Evolutionary conservation across 2,113 vertebrate species (phyloP).

Genomic region (Turnix velox): DNA sequence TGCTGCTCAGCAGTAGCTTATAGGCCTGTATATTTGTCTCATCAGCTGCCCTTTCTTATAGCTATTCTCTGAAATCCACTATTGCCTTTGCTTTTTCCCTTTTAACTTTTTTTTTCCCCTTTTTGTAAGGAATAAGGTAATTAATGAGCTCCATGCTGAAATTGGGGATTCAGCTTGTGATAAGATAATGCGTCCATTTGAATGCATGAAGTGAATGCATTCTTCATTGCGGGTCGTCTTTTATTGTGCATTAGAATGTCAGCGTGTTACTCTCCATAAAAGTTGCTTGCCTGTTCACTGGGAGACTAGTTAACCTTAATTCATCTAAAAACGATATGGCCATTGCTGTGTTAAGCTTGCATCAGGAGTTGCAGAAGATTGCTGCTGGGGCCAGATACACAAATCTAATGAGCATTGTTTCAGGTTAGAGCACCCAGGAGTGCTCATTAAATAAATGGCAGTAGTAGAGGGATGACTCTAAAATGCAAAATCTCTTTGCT

Average conservation of each 20-base stretch:
- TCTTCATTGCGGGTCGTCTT: neutral
- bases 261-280: neutral
- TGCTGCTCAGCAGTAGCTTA: neutral
- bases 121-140: neutral
- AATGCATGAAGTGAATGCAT: neutral
- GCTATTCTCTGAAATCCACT: neutral
- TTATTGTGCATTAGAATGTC: neutral
- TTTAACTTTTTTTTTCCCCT: neutral
- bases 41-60: neutral
- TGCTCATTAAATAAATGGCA: constrained; percentile 73
- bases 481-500: constrained; percentile 10
- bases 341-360: constrained; percentile 9
- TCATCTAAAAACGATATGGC: constrained; percentile 5
- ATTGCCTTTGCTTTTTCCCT: neutral
- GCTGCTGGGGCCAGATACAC: constrained; percentile 69
- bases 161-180: neutral
- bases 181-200: constrained; percentile 12
- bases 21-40: neutral
- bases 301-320: constrained; percentile 55
- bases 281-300: constrained; percentile 45
- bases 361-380: constrained; percentile 62
- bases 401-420: constrained; percentile 69
- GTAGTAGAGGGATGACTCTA: constrained; percentile 33
- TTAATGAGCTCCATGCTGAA: neutral
- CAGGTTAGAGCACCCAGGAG: constrained; percentile 71